Evolutionary conservation across 2,113 vertebrate genomes (phyloP), one percentile per base, ranked within the genome.

Genomic region (Psilopsiagon aurifrons): DNA sequence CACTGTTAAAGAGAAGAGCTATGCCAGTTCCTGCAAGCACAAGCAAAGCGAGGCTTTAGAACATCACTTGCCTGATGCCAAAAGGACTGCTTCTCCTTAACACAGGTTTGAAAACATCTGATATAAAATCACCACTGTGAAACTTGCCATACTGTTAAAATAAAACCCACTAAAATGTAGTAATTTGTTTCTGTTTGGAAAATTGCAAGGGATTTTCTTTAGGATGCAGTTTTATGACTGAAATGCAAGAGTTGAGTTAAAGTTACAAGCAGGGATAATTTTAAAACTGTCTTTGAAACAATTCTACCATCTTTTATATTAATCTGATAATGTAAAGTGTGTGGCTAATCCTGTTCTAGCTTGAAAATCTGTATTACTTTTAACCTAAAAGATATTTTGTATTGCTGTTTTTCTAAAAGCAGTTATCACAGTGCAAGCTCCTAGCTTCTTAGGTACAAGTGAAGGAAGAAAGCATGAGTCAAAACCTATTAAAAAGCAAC

Each of bases 1-100:
- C 7, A 1, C 24, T 24, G n/a, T 28, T 8, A 43, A 86, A 82
- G 46, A 39, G 37, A 74, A 51, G 62, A 70, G 22, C 71, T 27
- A 7, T 17, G 66, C 4, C 13, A 20, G 9, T 29, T 66, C 62
- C 51, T 55, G 35, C 35, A 70, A 69, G 37, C 25, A 37, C 17
- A 35, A 63, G 25, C 35, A 18, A 57, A 46, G 15, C 14, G 5
- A 15, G 6, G 24, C 25, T 68, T 91, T 29, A 37, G 33, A 28
- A 0, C 41, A 23, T 6, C 0, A 0, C 24, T 44, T 44, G 35
- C 43, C 39, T 49, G n/a, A 22, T 60, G 54, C 33, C 39, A 17
- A 55, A 54, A 75, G 39, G 5, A 33, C 22, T 16, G 24, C 41
- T 76, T 9, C 54, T 83, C 29, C 39, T 54, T 35, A 69, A 22